Base-by-base conservation (phyloP, 2,797 vertebrate species). In the Pelodytes ibericus region DNA sequence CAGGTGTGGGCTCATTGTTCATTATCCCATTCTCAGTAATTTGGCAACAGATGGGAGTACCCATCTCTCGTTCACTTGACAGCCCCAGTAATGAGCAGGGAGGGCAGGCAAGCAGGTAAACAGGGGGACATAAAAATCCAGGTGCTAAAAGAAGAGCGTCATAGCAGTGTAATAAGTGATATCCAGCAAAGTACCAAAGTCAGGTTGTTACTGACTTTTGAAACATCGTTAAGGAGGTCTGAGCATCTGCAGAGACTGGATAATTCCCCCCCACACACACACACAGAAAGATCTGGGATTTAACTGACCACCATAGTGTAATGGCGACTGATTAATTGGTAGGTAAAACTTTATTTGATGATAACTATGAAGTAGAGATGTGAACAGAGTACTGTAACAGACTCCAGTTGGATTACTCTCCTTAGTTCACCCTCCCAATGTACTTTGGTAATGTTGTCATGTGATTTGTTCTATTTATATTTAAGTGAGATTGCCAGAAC, bases 41-140 rank as follows among this genome's bases (percentile, higher is more conserved):
- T 78, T 53, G 72, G 77, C 49, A 70, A 70, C 33, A 58, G 26
- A 58, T 66, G 44, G 71, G 71, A 74, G 25, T 58, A 58, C 58
- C 13, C 20, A 57, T 33, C 16, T 31, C 67, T 59, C 67, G 59
- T 47, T 58, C 30, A 24, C 72, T n/a, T 74, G 65, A 57, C 65
- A 74, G 66, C 67, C 49, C n/a, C 33, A 44, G 13, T 75, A 80
- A 78, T 78, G 76, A 78, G 57, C 66, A 70, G 59, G 76, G 76
- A 72, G 76, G 20, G 25, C 9, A 26, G 30, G 9, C n/a, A 22
- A 61, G 60, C 36, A 78, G 76, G 70, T 73, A 72, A 51, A 29
- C 27, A 13, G 22, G 36, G 47, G 49, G 36, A 22, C 30, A 60
- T 24, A 63, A 29, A 49, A 51, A 24, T n/a, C 66, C 68, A 77